phyloP scores from a whole-genome alignment of 2,113 vertebrate genomes.

The Poeciliopsis occidentalis region DNA sequence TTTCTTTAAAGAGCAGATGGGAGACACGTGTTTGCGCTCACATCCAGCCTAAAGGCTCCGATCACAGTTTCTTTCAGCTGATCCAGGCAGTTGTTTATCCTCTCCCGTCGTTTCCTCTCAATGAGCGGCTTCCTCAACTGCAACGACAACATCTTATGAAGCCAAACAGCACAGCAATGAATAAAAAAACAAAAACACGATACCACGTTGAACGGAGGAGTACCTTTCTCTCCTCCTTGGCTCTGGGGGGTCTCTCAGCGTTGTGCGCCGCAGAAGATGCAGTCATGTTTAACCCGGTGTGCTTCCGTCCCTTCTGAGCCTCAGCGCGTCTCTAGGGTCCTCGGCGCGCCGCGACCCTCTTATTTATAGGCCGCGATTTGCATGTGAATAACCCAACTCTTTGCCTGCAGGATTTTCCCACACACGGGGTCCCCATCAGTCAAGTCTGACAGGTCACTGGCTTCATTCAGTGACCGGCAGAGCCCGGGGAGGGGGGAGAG shows the following conservation, averaged over 20 bases:
- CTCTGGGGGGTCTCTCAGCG: constrained; percentile 77
- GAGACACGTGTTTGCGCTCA: constrained; percentile 72
- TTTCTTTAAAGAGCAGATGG: neutral
- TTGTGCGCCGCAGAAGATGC: constrained; percentile 71
- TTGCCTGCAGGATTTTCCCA: constrained; percentile 88
- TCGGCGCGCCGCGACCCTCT: constrained; percentile 66
- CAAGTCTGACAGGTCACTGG: constrained; percentile 89
- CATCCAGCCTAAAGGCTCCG: constrained; percentile 87
- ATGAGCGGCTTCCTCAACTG: constrained; percentile 91
- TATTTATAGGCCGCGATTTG: constrained; percentile 89
- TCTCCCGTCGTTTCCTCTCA: constrained; percentile 88
- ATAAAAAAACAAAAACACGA: neutral
- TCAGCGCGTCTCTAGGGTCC: constrained; percentile 72
- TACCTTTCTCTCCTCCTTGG: constrained; percentile 91
- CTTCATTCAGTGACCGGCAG: constrained; percentile 82
- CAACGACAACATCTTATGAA: constrained; percentile 1
- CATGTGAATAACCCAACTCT: constrained; percentile 85
- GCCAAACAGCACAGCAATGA: neutral
- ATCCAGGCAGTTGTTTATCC: constrained; percentile 90
- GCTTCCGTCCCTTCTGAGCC: constrained; percentile 43
- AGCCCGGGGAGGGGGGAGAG: too few relatives aligned
- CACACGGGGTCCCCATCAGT: constrained; percentile 87
- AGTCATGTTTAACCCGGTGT: constrained; percentile 80
- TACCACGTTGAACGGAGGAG: neutral
- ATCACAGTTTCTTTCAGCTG: constrained; percentile 90